Percentiles rank a stretch among this genome's conserved stretches.
phyloP scores from a whole-genome alignment of 2,797 vertebrate genomes.

The Poeciliopsis infans region DNA sequence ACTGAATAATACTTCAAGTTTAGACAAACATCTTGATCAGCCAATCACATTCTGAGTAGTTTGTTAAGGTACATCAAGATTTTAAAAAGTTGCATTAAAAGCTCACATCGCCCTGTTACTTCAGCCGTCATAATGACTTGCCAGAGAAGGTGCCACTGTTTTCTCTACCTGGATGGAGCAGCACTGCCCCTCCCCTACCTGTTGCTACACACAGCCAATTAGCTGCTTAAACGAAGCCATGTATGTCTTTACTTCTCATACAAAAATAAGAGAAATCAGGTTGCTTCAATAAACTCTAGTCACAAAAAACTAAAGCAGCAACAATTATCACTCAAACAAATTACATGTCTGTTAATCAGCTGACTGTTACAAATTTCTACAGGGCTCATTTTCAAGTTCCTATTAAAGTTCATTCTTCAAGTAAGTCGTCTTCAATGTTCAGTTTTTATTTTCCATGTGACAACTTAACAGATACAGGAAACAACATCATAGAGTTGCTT shows the following conservation, averaged over 20 bases:
- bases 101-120: neutral
- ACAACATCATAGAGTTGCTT: neutral
- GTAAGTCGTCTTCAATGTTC: neutral
- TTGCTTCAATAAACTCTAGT: neutral
- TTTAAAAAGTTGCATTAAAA: neutral
- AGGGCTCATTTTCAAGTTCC: neutral
- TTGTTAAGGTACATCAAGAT: neutral
- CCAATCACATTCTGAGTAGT: neutral
- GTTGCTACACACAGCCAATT: neutral
- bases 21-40: neutral
- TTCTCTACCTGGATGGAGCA: neutral
- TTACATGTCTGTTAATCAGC: neutral
- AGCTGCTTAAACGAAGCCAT: neutral
- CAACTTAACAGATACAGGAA: neutral
- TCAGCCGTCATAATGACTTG: neutral
- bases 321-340: neutral
- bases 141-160: neutral
- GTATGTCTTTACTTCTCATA: neutral
- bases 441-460: neutral
- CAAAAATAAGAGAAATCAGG: neutral
- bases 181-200: neutral
- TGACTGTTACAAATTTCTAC: neutral
- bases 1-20: neutral
- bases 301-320: neutral
- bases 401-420: neutral